Evolutionary conservation across 2,888 invertebrate genomes (phyloP).

Genomic region (Netelia inedita): DNA sequence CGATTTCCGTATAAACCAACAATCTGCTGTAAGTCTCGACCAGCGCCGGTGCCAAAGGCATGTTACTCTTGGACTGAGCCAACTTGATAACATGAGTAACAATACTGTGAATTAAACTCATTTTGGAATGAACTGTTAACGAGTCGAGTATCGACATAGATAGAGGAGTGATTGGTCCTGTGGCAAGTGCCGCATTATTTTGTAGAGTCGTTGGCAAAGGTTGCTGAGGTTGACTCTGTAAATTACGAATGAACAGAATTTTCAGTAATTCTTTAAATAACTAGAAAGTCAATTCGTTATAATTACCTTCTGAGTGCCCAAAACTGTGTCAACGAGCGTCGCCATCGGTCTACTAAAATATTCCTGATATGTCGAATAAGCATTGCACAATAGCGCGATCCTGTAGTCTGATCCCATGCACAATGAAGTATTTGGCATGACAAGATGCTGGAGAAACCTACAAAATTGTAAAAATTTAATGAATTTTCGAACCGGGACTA

Average conservation of each 20-base stretch:
- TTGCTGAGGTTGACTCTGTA: constrained; percentile 86
- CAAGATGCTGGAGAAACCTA: constrained; percentile 94
- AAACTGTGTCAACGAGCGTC: constrained; percentile 94
- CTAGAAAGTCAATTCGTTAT: neutral
- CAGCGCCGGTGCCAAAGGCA: constrained; percentile 95
- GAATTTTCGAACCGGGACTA: constrained; percentile 16
- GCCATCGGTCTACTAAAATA: constrained; percentile 97
- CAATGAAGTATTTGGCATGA: constrained; percentile 90
- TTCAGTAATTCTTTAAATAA: neutral
- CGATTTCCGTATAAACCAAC: constrained; percentile 98
- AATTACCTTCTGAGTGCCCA: constrained; percentile 88
- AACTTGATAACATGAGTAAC: constrained; percentile 96
- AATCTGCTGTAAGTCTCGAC: constrained; percentile 98
- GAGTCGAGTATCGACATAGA: constrained; percentile 97
- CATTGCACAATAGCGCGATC: constrained; percentile 97
- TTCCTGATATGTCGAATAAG: constrained; percentile 97
- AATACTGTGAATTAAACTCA: constrained; percentile 94
- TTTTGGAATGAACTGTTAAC: constrained; percentile 97
- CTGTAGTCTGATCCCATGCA: constrained; percentile 95
- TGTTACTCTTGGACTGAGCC: constrained; percentile 94
- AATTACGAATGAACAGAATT: constrained; percentile 5
- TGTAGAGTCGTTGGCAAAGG: constrained; percentile 83
- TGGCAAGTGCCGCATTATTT: constrained; percentile 85
- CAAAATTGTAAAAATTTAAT: neutral
- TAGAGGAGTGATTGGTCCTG: constrained; percentile 93